Evolutionary conservation across 92 coral and sea anemone genomes (phyloP), one percentile per base, ranked within the genome.

Genomic region (Paramuricea clavata): DNA sequence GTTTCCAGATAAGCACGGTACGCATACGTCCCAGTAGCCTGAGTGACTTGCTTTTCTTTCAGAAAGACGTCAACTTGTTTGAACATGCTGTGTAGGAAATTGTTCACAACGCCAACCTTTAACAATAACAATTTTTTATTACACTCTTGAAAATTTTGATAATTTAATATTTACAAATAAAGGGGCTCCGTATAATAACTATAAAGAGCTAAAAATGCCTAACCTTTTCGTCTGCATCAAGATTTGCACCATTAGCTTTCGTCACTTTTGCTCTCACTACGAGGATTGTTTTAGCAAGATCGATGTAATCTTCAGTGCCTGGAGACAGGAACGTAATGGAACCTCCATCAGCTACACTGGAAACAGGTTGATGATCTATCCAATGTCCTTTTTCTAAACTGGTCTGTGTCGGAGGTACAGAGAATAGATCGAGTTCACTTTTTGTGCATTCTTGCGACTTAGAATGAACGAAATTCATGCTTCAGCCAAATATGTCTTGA

Each of bases 401-500:
- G 34, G 83, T 72, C 52, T 89, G 92, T 6, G 92, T 89, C 12
- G 92, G 80, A 0, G 85, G 89, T 0, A 83, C 85, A 12, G 47
- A 23, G 76, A 89, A 89, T 50, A 89, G 34, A 41, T 89, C 92
- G 3, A 89, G 86, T 83, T 83, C 89, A 22, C 77, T 39, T 59
- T 83, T 89, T 11, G 85, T 83, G 15, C 92, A 85, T 89, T 89
- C 92, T 36, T 52, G 26, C 11, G 89, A 85, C 43, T 78, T 88
- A 47, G 81, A 77, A 36, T 85, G 92, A 32, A 89, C 86, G 76
- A 89, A 85, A 15, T 72, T 79, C 92, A 89, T 89, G 36, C n/a
- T 42, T n/a, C n/a, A 73, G 1, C 78, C 78, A 23, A 73, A 73
- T 34, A 73, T 57, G 30, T 57, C 65, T 2, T 2, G 65, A 57